phyloP scores from a whole-genome alignment of 1,140 invertebrate genomes.

The Leptinotarsa texana region DNA sequence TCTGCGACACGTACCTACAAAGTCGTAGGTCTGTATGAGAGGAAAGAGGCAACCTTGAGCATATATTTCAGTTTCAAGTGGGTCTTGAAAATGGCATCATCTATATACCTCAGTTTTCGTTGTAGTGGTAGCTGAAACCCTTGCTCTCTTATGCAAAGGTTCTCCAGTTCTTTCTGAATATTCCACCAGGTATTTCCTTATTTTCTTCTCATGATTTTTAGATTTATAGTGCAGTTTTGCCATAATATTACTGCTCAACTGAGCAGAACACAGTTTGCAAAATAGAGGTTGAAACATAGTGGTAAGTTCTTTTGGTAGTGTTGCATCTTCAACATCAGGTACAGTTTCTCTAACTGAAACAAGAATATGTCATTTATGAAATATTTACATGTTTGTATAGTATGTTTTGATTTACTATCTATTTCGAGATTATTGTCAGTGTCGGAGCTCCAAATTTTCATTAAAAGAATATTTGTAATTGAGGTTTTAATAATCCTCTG shows the following conservation, averaged over 20 bases:
- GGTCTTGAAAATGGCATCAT: too few species aligned
- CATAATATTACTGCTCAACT: constrained; percentile 54
- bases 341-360: constrained; percentile 38
- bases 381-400: too few species aligned
- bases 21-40: too few species aligned
- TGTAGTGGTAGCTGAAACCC: constrained; percentile 6
- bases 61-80: too few species aligned
- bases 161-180: constrained; percentile 47
- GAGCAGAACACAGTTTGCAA: constrained; percentile 55
- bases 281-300: constrained; percentile 54
- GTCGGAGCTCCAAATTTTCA: too few species aligned
- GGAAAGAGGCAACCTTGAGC: too few species aligned
- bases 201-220: constrained; percentile 57
- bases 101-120: constrained; percentile 29
- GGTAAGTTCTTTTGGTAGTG: constrained; percentile 56
- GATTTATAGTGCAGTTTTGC: constrained; percentile 58
- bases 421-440: background rate
- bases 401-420: too few species aligned
- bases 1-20: too few species aligned
- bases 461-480: background rate
- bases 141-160: constrained; percentile 49
- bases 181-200: constrained; percentile 54
- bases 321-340: constrained; percentile 41
- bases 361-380: background rate
- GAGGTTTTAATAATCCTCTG: background rate